These are phyloP conservation scores for Balaeniceps rex DNA, from an alignment of 2,113 vertebrate genomes.

Conservation along the genomic window DNA sequence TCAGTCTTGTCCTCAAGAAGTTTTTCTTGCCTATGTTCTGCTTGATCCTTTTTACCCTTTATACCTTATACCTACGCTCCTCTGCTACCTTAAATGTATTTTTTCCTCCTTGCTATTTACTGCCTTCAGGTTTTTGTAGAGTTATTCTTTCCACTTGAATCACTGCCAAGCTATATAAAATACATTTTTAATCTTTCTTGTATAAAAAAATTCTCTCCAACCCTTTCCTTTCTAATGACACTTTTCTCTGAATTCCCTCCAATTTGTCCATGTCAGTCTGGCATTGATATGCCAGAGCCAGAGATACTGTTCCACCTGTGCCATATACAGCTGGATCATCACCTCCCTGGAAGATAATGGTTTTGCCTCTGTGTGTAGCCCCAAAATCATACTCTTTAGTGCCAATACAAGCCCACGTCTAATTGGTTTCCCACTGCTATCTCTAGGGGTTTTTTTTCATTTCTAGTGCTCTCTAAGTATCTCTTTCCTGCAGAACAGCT, in stretches of 20 bases:
- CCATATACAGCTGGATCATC: background rate
- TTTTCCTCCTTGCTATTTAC: background rate
- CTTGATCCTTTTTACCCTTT: background rate
- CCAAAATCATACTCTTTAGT: conserved; percentile 37
- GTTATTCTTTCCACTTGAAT: background rate
- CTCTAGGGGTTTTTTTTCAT: background rate
- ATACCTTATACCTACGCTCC: fast-evolving
- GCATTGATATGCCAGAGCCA: background rate
- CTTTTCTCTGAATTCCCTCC: background rate
- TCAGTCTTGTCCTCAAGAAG: background rate
- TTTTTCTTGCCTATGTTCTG: background rate
- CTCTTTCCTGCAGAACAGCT: background rate
- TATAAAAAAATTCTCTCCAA: background rate
- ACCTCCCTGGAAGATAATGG: conserved; percentile 1
- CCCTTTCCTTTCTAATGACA: background rate
- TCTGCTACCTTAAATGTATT: background rate
- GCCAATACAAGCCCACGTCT: background rate
- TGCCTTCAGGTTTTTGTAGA: background rate
- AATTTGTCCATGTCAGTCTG: background rate
- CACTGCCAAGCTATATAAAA: background rate
- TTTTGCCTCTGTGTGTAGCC: conserved; percentile 14
- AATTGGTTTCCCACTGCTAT: conserved; percentile 26
- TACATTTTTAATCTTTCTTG: background rate
- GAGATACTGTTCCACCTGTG: background rate
- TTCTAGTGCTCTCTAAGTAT: background rate